Conservation (phyloP, 2,797 vertebrate species). For the Sphenopsis melanotis region DNA sequence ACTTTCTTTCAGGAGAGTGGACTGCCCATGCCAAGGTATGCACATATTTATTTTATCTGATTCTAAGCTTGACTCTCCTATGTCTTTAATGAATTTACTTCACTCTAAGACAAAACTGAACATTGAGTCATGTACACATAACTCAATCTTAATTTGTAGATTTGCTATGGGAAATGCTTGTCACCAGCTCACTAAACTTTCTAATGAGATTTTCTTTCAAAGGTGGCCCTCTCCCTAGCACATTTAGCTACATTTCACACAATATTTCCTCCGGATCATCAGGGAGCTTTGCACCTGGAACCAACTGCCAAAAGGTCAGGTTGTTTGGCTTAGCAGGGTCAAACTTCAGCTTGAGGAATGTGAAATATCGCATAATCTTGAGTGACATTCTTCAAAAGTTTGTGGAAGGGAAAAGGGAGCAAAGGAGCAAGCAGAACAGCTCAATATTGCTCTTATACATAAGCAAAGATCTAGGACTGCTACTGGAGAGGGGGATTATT, state of each 20-base stretch:
- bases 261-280: background rate
- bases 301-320: background rate
- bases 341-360: conserved; percentile 39
- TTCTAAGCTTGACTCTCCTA: background rate
- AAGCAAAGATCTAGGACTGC: background rate
- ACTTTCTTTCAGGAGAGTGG: conserved; percentile 60
- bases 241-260: background rate
- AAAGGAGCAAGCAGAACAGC: background rate
- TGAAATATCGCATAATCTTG: conserved; percentile 24
- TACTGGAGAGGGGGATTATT: background rate
- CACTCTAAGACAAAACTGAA: background rate
- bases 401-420: background rate
- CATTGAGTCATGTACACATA: background rate
- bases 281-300: background rate
- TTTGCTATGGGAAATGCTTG: background rate
- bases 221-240: background rate
- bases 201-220: background rate
- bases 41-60: background rate
- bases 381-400: background rate
- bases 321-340: conserved; percentile 10
- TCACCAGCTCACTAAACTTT: background rate
- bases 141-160: background rate
- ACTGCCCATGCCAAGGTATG: conserved; percentile 45
- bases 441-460: background rate
- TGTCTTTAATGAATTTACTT: background rate